Conservation (phyloP, 1,140 invertebrate genomes). For the Maconellicoccus hirsutus region DNA sequence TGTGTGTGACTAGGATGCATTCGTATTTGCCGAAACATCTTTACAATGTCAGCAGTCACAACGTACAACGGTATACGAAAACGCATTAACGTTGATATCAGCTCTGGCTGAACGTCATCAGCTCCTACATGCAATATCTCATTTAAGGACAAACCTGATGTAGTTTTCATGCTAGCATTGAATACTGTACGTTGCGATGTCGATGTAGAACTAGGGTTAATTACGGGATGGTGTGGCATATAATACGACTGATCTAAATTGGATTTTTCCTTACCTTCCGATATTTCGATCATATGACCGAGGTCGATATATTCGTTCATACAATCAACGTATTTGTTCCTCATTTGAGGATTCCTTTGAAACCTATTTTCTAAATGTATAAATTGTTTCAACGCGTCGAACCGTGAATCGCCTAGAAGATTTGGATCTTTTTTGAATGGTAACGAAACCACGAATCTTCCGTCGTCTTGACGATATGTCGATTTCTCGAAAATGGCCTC, state of each 20-base stretch:
- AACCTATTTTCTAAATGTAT: background rate
- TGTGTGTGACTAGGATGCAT: slow-evolving; percentile 26
- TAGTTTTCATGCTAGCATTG: slow-evolving; percentile 32
- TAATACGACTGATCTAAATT: too few species aligned
- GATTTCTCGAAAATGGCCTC: background rate
- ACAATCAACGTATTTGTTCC: background rate
- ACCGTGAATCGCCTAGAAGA: background rate
- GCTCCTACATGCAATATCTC: slow-evolving; percentile 31
- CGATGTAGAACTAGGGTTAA: slow-evolving; percentile 22
- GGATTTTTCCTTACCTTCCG: too few species aligned
- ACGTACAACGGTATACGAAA: slow-evolving; percentile 32
- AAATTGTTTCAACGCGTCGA: background rate
- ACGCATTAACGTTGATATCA: slow-evolving; percentile 34
- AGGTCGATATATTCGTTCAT: background rate
- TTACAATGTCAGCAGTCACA: slow-evolving; percentile 32
- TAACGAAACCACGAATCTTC: background rate
- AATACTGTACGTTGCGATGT: slow-evolving; percentile 34
- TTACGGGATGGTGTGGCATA: slow-evolving; percentile 27
- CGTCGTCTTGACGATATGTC: background rate
- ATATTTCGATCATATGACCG: background rate
- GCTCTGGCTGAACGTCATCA: slow-evolving; percentile 32
- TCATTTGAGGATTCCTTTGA: background rate
- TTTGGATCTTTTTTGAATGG: background rate
- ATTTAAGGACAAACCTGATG: slow-evolving; percentile 31
- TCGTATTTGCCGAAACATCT: slow-evolving; percentile 29